Evolutionary conservation across 2,113 vertebrate genomes (phyloP), one percentile per base, ranked within the genome.

Genomic region (Empidonax alnorum): DNA sequence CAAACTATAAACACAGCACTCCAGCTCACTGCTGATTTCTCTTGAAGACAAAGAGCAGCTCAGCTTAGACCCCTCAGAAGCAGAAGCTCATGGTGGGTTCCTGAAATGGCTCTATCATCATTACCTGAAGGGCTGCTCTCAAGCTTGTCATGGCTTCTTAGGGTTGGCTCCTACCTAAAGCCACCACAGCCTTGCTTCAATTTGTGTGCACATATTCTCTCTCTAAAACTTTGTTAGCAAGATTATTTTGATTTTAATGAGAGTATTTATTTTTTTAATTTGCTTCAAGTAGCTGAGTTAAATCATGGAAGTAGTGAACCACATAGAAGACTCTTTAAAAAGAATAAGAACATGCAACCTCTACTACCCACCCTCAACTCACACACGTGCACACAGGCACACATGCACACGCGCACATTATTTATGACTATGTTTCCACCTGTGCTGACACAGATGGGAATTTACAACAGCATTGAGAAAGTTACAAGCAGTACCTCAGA

Each of bases 381-480:
- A 39, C 23, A 66, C 63, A 61, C 0, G 0, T 25, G 35, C 14
- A 21, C 4, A 2, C 14, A 7, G 4, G 4, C 6, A 0, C 1
- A 3, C 5, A 42, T 22, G 33, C 14, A 53, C 1, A 6, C 28
- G 50, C 66, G 89, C 39, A 41, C 46, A 87, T 94, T 97, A 96
- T 98, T 99, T 98, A 98, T 35, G 84, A 96, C 81, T 97, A 66
- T 66, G 93, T 97, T 98, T 98, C 98, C 98, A 99, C 98, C 98
- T 98, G 98, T 83, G 87, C 97, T 98, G 97, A 98, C 97, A 98
- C 39, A 94, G 97, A 95, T 83, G 87, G 96, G 97, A 97, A 98
- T 98, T 98, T 98, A 98, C 97, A 98, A 97, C 98, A 91, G 94
- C 94, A 96, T 49, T 89, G 91, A 98, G 98, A 98, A 98, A 96